Base-by-base conservation (phyloP, 2,113 vertebrate genomes). In the Tricholaema leucomelas region DNA sequence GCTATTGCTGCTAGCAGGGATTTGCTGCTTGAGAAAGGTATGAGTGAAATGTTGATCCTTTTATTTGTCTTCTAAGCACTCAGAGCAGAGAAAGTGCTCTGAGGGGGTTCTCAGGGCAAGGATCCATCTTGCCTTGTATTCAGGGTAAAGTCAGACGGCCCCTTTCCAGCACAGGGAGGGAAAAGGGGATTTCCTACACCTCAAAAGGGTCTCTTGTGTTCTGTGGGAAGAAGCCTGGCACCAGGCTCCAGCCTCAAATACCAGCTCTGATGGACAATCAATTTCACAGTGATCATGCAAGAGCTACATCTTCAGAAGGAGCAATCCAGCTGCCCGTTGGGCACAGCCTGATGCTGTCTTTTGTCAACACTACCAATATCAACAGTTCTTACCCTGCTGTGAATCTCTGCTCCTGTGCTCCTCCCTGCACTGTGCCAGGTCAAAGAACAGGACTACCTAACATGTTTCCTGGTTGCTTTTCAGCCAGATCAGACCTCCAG, bases 151-250 rank as follows among this genome's bases (percentile, higher is more conserved):
- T 84, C 70, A 66, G 66, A 52, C 59, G 63, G 21, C 28, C 17
- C 40, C 35, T 69, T 91, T 72, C 64, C 64, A 76, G 21, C 6
- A 12, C 2, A 9, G 14, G 8, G 3, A 50, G 48, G 15, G 8
- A 15, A 38, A 75, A 9, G 9, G n/a, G 23, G 7, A 71, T 90
- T 91, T 75, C 82, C 74, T 54, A 44, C 58, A 69, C 44, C 65
- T 90, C 80, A 15, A 4, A 83, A 75, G 27, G 12, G 15, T 67
- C 56, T 87, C 71, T n/a, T 42, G 38, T 92, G 76, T 77, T 72
- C 38, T 79, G 71, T 70, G 84, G 35, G 64, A 87, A 87, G 77
- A 75, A 92, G 31, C 16, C 36, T 69, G 66, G 92, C 92, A 93
- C 66, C 66, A 77, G 69, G 59, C 36, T 59, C 56, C 60, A 44